phyloP scores from a whole-genome alignment of 2,113 vertebrate species.

The Sander lucioperca region DNA sequence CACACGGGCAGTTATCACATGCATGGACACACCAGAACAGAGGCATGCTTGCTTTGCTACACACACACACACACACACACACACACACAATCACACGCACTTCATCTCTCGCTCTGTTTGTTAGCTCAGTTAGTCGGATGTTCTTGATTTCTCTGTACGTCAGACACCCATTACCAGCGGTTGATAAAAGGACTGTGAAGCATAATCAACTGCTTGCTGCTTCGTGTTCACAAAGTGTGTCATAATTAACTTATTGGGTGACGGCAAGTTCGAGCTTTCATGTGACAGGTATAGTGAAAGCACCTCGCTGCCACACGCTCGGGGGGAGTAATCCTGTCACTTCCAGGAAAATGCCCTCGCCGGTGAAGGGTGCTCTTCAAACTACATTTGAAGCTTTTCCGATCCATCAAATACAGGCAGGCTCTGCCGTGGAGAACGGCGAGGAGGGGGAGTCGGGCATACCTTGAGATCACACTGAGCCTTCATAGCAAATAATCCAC shows the following conservation, averaged over 20 bases:
- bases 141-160: constrained; percentile 5
- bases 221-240: constrained; percentile 47
- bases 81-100: not conserved
- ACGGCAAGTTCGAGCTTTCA: constrained; percentile 61
- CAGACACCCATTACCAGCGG: constrained; percentile 34
- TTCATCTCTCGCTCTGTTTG: not conserved
- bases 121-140: constrained; percentile 1
- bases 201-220: constrained; percentile 52
- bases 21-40: constrained; percentile 34
- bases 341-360: not conserved
- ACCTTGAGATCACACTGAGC: constrained; percentile 28
- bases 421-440: too few relatives aligned
- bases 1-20: not conserved
- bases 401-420: constrained; percentile 7
- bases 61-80: not conserved
- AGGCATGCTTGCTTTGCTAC: not conserved
- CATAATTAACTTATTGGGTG: constrained; percentile 56
- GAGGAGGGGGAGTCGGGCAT: not conserved
- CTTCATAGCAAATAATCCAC: constrained; percentile 40
- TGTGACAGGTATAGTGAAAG: constrained; percentile 24
- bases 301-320: not conserved
- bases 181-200: constrained; percentile 72
- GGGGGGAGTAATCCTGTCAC: constrained; percentile 41
- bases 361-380: constrained; percentile 42
- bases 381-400: constrained; percentile 40